Conservation (phyloP, 2,888 invertebrate species). For the Gibbula magus region DNA sequence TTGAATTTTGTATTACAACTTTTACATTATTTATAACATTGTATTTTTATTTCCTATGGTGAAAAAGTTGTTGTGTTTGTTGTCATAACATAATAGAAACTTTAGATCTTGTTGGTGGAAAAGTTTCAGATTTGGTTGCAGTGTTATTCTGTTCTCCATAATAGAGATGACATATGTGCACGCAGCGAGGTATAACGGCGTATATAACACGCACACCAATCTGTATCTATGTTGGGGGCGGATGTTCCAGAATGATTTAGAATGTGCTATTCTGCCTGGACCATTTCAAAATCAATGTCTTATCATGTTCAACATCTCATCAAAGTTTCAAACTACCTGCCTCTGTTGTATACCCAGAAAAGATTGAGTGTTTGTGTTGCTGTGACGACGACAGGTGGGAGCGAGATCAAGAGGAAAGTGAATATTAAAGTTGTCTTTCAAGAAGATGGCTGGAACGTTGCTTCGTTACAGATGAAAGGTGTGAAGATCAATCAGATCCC, state of each 20-base stretch:
- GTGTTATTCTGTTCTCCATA: no score
- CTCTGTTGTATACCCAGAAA: not conserved
- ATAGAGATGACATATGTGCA: no score
- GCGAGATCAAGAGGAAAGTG: not conserved
- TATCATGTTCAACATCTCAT: not conserved
- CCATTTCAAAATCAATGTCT: constrained; percentile 7
- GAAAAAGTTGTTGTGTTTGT: no score
- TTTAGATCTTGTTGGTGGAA: no score
- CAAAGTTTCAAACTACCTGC: not conserved
- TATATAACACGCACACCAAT: no score
- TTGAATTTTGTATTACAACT: no score
- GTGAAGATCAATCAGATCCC: not conserved
- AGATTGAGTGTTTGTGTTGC: not conserved
- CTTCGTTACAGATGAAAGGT: not conserved
- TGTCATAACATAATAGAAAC: no score
- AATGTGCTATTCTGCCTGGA: not conserved
- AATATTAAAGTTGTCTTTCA: constrained; percentile 8
- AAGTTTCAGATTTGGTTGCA: no score
- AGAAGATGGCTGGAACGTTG: not conserved
- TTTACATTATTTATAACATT: no score
- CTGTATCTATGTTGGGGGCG: no score
- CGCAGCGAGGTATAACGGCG: no score
- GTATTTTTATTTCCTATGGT: no score
- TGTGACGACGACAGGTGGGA: not conserved
- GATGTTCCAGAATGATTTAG: not conserved